Evolutionary conservation across 2,888 invertebrate genomes (phyloP), one percentile per base, ranked within the genome.

Genomic region (Drymonia ruficornis): DNA sequence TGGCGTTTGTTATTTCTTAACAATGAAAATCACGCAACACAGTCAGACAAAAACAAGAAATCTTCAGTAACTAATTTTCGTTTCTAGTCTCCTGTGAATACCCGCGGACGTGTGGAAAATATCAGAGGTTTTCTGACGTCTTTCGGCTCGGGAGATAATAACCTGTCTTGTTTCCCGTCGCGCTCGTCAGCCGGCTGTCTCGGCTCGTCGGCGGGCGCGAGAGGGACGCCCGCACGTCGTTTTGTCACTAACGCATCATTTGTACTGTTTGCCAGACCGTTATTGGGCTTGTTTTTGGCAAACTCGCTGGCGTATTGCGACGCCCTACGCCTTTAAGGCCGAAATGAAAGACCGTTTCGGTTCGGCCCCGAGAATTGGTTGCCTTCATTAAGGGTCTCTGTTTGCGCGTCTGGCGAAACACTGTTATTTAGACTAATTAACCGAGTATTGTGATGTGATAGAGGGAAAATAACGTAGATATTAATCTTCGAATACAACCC

Each of bases 61-160:
- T 86, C 83, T 85, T 81, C 87, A 86, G 87, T 90, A 91, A 91
- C 92, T 91, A 92, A 91, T 92, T 92, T 92, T 91, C 89, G 87
- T 82, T 87, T 79, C 78, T 73, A 84, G 86, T 90, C 92, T 92
- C 92, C 67, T 70, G 92, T 80, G 92, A 83, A 89, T 91, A 88
- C 81, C 81, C 81, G 86, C 78, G 87, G 82, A 92, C 92, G 92
- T 91, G 92, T 90, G 85, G 87, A 90, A 91, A 91, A 91, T 92
- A 91, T 87, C 81, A 77, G 84, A 86, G 83, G 81, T 80, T 82
- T 82, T 80, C 76, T 83, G 82, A 85, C 87, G 84, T 87, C 84
- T 87, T 88, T 83, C 73, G 83, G 81, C 80, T 84, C 74, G 79
- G 72, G 81, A 89, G 89, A 91, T 91, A 91, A 91, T 91, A 91